Evolutionary conservation across 1,140 invertebrate species (phyloP).

Genomic region (Drosophila sulfurigaster): DNA sequence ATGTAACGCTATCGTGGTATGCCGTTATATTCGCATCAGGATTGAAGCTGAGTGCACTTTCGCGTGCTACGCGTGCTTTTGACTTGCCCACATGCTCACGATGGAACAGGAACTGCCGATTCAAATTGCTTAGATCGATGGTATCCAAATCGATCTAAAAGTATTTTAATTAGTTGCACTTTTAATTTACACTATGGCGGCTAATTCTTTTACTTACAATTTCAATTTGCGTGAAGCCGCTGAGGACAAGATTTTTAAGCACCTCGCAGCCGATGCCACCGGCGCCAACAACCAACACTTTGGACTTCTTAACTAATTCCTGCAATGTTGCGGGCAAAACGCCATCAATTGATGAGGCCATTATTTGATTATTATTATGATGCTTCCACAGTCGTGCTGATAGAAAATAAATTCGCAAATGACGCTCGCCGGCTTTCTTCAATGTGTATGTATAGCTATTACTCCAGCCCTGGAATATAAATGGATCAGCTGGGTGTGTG

Average conservation of each 20-base stretch:
- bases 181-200: neutral
- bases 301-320: constrained; percentile 86
- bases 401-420: constrained; percentile 41
- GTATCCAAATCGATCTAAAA: constrained; percentile 99
- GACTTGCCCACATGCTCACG: constrained; percentile 99
- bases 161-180: constrained; percentile 36
- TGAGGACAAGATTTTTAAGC: constrained; percentile 98
- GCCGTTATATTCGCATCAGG: constrained; percentile 94
- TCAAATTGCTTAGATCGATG: constrained; percentile 99
- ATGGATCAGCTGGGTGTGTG: neutral
- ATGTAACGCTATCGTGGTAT: constrained; percentile 97
- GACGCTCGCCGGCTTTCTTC: constrained; percentile 57
- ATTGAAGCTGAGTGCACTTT: constrained; percentile 95
- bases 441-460: constrained; percentile 3
- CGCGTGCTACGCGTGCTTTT: constrained; percentile 95
- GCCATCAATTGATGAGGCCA: constrained; percentile 88
- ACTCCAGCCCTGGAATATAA: neutral
- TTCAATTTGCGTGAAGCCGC: constrained; percentile 97
- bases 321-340: constrained; percentile 88
- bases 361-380: constrained; percentile 60
- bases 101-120: constrained; percentile 99
- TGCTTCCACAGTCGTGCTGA: neutral
- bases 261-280: constrained; percentile 99
- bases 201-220: constrained; percentile 89
- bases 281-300: constrained; percentile 96